phyloP scores from a whole-genome alignment of 2,888 invertebrate genomes.

The Sympetrum striolatum region DNA sequence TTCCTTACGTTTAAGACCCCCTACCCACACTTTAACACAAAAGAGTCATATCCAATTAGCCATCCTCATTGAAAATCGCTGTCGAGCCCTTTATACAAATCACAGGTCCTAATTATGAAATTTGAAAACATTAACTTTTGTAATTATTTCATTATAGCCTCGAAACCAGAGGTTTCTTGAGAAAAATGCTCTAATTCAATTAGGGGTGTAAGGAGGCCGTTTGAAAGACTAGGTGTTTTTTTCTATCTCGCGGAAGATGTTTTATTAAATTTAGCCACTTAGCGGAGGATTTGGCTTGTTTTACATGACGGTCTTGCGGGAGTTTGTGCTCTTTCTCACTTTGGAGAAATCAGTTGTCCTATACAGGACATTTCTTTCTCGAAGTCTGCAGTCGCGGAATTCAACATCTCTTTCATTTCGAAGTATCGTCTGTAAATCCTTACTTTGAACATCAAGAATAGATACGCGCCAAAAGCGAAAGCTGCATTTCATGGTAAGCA shows the following conservation, averaged over 20 bases:
- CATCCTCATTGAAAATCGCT: neutral
- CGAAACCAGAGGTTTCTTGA: no score
- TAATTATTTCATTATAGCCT: neutral
- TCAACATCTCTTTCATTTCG: no score
- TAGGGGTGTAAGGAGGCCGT: neutral
- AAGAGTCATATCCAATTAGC: neutral
- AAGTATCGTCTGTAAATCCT: no score
- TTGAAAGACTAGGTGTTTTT: neutral
- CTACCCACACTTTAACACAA: neutral
- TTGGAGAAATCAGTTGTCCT: neutral
- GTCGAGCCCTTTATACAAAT: neutral
- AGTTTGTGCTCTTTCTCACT: neutral
- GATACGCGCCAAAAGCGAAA: no score
- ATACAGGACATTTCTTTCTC: no score
- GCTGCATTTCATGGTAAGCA: no score
- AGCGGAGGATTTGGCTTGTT: neutral
- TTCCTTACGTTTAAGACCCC: neutral
- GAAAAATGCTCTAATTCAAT: neutral
- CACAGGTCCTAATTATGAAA: neutral
- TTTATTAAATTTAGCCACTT: constrained; percentile 30
- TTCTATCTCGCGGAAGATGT: constrained; percentile 4
- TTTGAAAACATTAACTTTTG: neutral
- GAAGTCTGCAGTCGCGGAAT: no score
- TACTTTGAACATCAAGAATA: no score
- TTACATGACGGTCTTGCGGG: neutral